Base-by-base conservation (phyloP, 1,140 invertebrate genomes). In the Phymorhynchus buccinoides region DNA sequence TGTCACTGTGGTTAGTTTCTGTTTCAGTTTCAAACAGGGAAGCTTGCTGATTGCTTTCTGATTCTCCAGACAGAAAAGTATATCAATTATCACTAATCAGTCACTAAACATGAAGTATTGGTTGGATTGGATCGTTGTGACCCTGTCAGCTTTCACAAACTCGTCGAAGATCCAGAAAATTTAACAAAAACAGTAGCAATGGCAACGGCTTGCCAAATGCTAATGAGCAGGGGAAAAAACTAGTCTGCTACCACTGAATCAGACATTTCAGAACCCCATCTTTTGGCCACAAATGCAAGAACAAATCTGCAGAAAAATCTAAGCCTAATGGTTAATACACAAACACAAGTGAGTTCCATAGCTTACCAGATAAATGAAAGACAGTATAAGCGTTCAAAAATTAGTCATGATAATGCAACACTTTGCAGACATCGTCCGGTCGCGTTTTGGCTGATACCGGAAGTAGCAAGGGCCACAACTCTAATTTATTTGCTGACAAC, bases 391-490 rank as follows among this genome's bases (percentile, higher is more conserved):
- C 73, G 73, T 41, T 62, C 22, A 62, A 27, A 6, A 22, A 27
- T 62, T 62, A 12, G 56, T 27, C 56, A 62, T 62, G n/a, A 71
- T 39, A 37, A 16, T 16, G 73, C 68, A 9, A 35, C 6, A 32
- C 3, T 18, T 66, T 32, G n/a, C 44, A 48, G 18, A 22, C 56
- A 22, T 41, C 73, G 7, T 41, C 73, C 56, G n/a, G 73, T 75
- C 73, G 27, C 27, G 73, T 75, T 75, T 75, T 27, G 32, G 16
- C 4, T 27, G 27, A 39, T 75, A 27, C 73, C 73, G 73, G 73
- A 75, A 75, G 73, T 75, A 18, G 37, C 68, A 75, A 75, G 73
- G 73, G 73, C 22, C 9, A 41, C 35, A 9, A 75, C 37, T 75
- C 73, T 75, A 16, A 41, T 27, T 6, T 75, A 9, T 6, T 35